phyloP scores from a whole-genome alignment of 2,888 invertebrate species.

The Blastobasis adustella region DNA sequence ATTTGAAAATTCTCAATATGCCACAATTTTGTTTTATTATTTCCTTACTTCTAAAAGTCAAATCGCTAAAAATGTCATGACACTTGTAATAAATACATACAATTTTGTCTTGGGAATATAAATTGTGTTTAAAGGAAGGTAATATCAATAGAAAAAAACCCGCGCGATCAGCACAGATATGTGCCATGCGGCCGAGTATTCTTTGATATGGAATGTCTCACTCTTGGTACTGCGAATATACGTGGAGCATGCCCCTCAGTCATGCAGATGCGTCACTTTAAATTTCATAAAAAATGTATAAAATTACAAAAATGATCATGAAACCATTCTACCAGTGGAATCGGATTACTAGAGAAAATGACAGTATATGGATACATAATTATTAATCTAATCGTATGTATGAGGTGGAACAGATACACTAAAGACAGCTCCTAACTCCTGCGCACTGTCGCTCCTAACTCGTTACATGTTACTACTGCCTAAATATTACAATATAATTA shows the following conservation, averaged over 20 bases:
- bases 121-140: no score
- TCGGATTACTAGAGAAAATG: conserved; percentile 47
- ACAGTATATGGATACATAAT: conserved; percentile 62
- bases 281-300: conserved; percentile 71
- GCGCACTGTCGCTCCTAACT: conserved; percentile 42
- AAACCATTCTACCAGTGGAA: conserved; percentile 56
- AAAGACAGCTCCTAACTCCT: conserved; percentile 34
- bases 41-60: no score
- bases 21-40: no score
- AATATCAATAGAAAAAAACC: no score
- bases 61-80: no score
- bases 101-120: no score
- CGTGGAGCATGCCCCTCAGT: conserved; percentile 44
- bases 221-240: conserved; percentile 58
- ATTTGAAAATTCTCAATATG: no score
- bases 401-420: conserved; percentile 52
- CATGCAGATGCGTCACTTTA: conserved; percentile 56
- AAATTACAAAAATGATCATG: conserved; percentile 70
- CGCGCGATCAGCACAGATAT: no score
- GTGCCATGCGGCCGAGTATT: no score
- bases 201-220: conserved; percentile 74
- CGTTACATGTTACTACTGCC: conserved; percentile 59
- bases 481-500: conserved; percentile 57
- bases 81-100: no score
- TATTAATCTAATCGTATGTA: conserved; percentile 46